phyloP scores from a whole-genome alignment of 2,888 invertebrate species.

The Druceiella hillmani region DNA sequence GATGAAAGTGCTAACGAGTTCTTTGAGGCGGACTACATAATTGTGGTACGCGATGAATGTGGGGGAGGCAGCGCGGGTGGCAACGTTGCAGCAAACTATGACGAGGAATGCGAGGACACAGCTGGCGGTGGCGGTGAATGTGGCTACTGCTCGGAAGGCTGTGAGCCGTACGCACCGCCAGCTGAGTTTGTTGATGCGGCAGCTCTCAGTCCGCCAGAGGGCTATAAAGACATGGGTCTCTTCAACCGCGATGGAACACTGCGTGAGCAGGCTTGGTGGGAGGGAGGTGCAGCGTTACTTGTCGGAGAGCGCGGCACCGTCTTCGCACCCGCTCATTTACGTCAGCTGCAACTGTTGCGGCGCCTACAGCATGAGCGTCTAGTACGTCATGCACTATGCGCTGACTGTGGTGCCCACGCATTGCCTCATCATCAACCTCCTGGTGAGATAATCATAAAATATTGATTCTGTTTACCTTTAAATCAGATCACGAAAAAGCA shows the following conservation, averaged over 20 bases:
- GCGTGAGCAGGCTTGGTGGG: constrained; percentile 54
- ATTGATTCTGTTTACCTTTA: too few species aligned
- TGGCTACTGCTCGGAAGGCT: constrained; percentile 49
- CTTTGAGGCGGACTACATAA: constrained; percentile 89
- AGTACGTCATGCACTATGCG: constrained; percentile 51
- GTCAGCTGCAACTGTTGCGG: constrained; percentile 57
- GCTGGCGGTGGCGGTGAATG: constrained; percentile 70
- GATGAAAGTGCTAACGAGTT: constrained; percentile 87
- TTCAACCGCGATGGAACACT: constrained; percentile 53
- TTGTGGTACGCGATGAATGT: constrained; percentile 83
- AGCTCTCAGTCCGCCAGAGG: constrained; percentile 85
- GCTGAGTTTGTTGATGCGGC: constrained; percentile 74
- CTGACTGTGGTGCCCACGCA: constrained; percentile 47
- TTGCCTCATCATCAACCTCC: constrained; percentile 44
- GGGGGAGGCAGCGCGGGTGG: too few species aligned
- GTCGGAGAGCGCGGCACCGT: constrained; percentile 55
- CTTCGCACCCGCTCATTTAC: constrained; percentile 59
- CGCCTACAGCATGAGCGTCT: constrained; percentile 57
- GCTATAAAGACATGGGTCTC: constrained; percentile 80
- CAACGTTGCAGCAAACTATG: too few species aligned
- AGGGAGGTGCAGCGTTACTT: constrained; percentile 49
- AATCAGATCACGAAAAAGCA: too few species aligned
- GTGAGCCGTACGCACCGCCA: constrained; percentile 57
- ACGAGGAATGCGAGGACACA: constrained; percentile 68
- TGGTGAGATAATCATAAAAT: too few species aligned